Percentiles rank a stretch among this genome's conserved stretches.
Conservation (phyloP, 2,797 vertebrate genomes). For the Pseudochromis fuscus region DNA sequence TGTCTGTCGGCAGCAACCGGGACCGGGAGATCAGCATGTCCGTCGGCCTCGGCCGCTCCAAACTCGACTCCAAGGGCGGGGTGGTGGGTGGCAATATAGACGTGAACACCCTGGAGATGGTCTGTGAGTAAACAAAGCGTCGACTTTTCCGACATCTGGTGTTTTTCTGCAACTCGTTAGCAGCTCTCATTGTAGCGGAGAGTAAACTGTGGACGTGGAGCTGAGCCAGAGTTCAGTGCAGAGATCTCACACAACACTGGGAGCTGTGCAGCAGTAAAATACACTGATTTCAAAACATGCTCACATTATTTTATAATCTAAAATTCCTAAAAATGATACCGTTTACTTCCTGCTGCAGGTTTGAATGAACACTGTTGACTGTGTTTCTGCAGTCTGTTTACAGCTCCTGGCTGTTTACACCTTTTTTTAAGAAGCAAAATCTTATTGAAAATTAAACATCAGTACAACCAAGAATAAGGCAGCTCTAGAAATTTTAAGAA, state of each 20-base stretch:
- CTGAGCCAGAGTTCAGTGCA: constrained; percentile 26
- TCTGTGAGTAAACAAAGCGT: constrained; percentile 90
- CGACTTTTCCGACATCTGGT: constrained; percentile 30
- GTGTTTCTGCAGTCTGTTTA: background rate
- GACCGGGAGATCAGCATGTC: constrained; percentile 99
- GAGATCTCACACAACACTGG: constrained; percentile 14
- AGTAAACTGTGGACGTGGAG: constrained; percentile 23
- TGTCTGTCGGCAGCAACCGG: constrained; percentile 97
- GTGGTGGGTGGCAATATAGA: constrained; percentile 99
- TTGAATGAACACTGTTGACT: background rate
- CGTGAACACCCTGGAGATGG: constrained; percentile 99
- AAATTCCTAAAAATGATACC: no score
- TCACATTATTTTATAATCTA: background rate
- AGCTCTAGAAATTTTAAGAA: no score
- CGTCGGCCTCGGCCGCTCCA: constrained; percentile 96
- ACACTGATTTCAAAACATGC: background rate
- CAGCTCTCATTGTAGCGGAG: constrained; percentile 17
- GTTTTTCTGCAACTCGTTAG: constrained; percentile 49
- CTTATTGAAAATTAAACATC: background rate
- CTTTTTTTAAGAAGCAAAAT: background rate
- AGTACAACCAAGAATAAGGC: background rate
- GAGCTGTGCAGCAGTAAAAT: constrained; percentile 2
- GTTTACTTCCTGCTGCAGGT: background rate
- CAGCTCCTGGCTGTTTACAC: no score
- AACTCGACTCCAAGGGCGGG: constrained; percentile 97